A percentile compares a stretch with the other conserved stretches of the same genome.
Conservation (phyloP, 1,140 invertebrate species). For the Onthophagus taurus region DNA sequence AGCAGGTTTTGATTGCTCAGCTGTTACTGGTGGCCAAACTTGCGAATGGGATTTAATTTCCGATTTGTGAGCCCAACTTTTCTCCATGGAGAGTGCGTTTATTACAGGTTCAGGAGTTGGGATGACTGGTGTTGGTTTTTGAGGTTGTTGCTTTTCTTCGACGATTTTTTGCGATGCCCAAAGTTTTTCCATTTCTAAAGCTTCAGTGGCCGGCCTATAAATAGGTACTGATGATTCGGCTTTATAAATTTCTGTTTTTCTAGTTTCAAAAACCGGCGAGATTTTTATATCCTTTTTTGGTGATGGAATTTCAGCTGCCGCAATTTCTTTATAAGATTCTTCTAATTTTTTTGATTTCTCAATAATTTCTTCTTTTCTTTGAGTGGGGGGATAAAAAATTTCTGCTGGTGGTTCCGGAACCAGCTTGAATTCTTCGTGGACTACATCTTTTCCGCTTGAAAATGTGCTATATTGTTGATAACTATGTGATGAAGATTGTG, state of each 20-base stretch:
- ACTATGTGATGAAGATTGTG: neutral
- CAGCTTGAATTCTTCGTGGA: constrained; percentile 40
- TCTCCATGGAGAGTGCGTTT: constrained; percentile 50
- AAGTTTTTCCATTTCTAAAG: constrained; percentile 51
- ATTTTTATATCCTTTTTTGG: neutral
- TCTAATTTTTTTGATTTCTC: constrained; percentile 5
- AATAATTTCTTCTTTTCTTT: constrained; percentile 20
- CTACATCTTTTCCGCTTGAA: neutral
- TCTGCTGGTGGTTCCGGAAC: constrained; percentile 64
- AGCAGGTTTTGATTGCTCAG: constrained; percentile 26
- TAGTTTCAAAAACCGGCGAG: neutral
- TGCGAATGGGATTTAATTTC: constrained; percentile 39
- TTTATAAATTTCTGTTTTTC: constrained; percentile 8
- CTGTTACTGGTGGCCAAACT: constrained; percentile 41
- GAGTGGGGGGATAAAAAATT: constrained; percentile 54
- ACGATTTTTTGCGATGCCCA: constrained; percentile 38
- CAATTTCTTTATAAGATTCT: constrained; percentile 8
- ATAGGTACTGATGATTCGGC: constrained; percentile 3
- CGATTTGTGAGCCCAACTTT: constrained; percentile 49
- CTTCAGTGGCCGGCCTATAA: constrained; percentile 45
- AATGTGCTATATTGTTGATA: constrained; percentile 2
- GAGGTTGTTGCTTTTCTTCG: constrained; percentile 18
- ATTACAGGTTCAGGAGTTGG: constrained; percentile 20
- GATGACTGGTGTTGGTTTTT: constrained; percentile 19
- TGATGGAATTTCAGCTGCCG: neutral